Base-by-base conservation (phyloP, 2,113 vertebrate genomes). In the Oncorhynchus nerka region DNA sequence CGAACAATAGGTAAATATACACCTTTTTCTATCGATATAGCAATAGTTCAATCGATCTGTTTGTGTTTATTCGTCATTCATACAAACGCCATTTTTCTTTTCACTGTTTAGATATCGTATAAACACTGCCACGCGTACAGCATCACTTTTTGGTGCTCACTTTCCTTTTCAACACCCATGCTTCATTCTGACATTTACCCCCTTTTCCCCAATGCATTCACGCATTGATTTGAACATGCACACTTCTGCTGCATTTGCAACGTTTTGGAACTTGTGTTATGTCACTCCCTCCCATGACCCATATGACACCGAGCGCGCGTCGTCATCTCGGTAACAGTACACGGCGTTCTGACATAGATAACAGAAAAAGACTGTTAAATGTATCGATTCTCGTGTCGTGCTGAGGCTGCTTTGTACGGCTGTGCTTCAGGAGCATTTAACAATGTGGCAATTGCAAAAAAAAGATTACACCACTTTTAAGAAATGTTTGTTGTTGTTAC, bases 121-220 rank as follows among this genome's bases (percentile, higher is more conserved):
- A 95, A 95, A 96, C 94, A 96, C 92, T 96, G 95, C 96, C 95
- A 97, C 95, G 95, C 95, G 95, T 96, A 96, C 96, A 97, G 89
- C 94, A 91, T 93, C 93, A 89, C 82, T 86, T 86, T 86, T 84
- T 70, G 78, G 77, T 74, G 84, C 82, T 65, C 20, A 3, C 73
- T 76, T 15, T 73, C 22, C 45, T 39, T 30, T 67, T 65, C 62
- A 22, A 19, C 30, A 39, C 68, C 45, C 48, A 16, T 32, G 82
- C 71, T 87, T 86, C 89, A 85, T 79, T 86, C 82, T 84, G 26
- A 84, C 87, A 4, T 82, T 13, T 11, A 62, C 59, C 19, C n/a
- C 59, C 3, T 24, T 20, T n/a, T 11, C 59, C 3, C 59, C 16
- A 24, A 62, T 9, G 13, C 19, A 62, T 11, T 71, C 1, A 11